A percentile compares a stretch with the other conserved stretches of the same genome.
These are phyloP conservation scores for Nymphalis c-album DNA, from an alignment of 2,888 invertebrate species.

Conservation along the genomic window DNA sequence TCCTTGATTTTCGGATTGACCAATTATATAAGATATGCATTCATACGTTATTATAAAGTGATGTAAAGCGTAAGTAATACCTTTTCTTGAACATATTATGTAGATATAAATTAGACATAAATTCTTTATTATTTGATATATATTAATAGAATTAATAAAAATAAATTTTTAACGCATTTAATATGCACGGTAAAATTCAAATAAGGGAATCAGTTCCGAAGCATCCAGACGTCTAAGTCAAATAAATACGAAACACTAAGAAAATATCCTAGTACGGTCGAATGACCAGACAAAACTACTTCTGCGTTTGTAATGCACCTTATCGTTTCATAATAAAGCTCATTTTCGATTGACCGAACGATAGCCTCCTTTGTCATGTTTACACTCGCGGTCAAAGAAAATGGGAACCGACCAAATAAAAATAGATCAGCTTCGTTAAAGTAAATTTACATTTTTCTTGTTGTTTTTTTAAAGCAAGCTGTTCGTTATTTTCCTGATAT, in stretches of 20 bases:
- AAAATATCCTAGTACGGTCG: constrained; percentile 33
- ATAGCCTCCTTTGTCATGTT: constrained; percentile 18
- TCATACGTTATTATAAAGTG: too few species aligned
- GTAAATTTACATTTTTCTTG: constrained; percentile 71
- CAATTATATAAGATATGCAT: too few species aligned
- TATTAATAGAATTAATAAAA: constrained; percentile 13
- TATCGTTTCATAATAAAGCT: constrained; percentile 39
- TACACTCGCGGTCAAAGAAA: constrained; percentile 46
- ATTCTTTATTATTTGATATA: neutral
- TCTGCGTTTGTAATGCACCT: constrained; percentile 35
- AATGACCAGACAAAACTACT: constrained; percentile 21
- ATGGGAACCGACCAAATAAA: constrained; percentile 50
- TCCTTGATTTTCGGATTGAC: too few species aligned
- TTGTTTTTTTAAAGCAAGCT: constrained; percentile 58
- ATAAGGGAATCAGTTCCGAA: constrained; percentile 59
- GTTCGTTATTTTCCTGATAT: too few species aligned
- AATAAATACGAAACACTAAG: constrained; percentile 47
- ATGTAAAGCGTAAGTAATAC: too few species aligned
- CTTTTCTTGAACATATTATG: too few species aligned
- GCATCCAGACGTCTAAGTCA: constrained; percentile 47
- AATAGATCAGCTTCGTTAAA: constrained; percentile 71
- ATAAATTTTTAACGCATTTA: constrained; percentile 16
- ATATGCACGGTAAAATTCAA: constrained; percentile 25
- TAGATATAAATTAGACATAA: neutral
- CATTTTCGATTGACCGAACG: constrained; percentile 22